phyloP scores from a whole-genome alignment of 1,140 invertebrate genomes.

The Lordiphosa stackelbergi region DNA sequence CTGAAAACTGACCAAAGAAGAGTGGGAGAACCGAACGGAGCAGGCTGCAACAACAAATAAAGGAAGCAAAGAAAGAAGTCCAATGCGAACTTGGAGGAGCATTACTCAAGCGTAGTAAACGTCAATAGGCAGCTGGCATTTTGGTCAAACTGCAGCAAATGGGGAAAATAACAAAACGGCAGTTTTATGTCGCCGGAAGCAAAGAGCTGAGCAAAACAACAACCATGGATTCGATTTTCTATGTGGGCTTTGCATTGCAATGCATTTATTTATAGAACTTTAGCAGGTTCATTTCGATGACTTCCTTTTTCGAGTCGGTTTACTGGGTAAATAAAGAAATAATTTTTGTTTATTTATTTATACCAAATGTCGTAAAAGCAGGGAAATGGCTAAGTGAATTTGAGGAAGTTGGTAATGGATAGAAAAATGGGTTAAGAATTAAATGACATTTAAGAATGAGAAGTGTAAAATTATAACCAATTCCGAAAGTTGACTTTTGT shows the following conservation, averaged over 20 bases:
- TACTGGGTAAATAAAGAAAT: constrained; percentile 26
- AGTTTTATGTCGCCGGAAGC: constrained; percentile 72
- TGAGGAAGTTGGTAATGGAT: not conserved
- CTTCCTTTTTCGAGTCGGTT: constrained; percentile 32
- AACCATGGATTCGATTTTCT: constrained; percentile 1
- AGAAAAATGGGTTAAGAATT: constrained; percentile 8
- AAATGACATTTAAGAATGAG: too few species aligned
- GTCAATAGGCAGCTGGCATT: constrained; percentile 68
- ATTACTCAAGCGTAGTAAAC: constrained; percentile 66
- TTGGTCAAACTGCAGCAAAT: constrained; percentile 28
- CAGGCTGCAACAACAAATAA: constrained; percentile 30
- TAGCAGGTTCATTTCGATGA: constrained; percentile 22
- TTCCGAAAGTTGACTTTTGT: too few species aligned
- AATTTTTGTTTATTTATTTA: constrained; percentile 24
- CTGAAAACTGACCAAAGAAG: constrained; percentile 25
- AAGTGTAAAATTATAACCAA: too few species aligned
- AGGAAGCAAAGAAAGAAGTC: constrained; percentile 35
- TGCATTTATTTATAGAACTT: constrained; percentile 67
- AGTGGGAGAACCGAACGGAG: constrained; percentile 21
- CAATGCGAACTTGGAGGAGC: constrained; percentile 34
- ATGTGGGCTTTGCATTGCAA: constrained; percentile 12
- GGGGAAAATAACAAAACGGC: constrained; percentile 47
- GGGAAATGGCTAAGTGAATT: not conserved
- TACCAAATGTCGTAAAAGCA: not conserved
- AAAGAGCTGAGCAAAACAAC: constrained; percentile 34